Conservation (phyloP, 2,797 vertebrate species). For the Neolamprologus multifasciatus region DNA sequence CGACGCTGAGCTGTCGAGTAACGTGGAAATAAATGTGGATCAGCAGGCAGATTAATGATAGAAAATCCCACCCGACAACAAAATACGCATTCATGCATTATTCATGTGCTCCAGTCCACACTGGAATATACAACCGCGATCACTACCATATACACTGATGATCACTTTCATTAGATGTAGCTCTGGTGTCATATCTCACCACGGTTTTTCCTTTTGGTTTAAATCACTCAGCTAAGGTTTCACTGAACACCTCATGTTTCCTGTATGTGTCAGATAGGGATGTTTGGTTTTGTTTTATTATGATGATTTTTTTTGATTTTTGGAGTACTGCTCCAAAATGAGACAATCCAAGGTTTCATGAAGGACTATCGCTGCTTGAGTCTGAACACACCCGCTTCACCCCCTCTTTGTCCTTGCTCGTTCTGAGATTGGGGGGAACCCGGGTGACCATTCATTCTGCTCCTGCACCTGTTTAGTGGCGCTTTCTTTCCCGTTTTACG, state of each 20-base stretch:
- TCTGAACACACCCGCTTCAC: conserved; percentile 30
- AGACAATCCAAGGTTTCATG: conserved; percentile 12
- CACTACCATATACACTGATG: neutral
- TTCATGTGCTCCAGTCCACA: neutral
- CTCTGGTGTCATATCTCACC: conserved; percentile 15
- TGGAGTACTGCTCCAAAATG: neutral
- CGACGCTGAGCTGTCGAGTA: neutral
- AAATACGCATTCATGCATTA: conserved; percentile 11
- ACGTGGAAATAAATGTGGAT: neutral
- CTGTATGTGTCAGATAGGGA: neutral
- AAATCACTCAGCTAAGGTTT: neutral
- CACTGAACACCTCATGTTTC: neutral
- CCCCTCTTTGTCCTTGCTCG: conserved; percentile 24
- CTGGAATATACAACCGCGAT: neutral
- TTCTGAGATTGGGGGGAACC: neutral
- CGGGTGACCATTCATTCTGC: conserved; percentile 53
- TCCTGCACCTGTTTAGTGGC: conserved; percentile 70
- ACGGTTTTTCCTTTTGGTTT: neutral
- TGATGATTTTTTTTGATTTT: neutral
- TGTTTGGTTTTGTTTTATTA: neutral
- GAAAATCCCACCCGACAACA: neutral
- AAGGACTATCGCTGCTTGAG: conserved; percentile 20
- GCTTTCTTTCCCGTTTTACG: conserved; percentile 62
- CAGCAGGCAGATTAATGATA: conserved; percentile 3
- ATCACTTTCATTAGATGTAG: conserved; percentile 21